Evolutionary conservation across 2,888 invertebrate species (phyloP).

Genomic region (Limulus polyphemus): DNA sequence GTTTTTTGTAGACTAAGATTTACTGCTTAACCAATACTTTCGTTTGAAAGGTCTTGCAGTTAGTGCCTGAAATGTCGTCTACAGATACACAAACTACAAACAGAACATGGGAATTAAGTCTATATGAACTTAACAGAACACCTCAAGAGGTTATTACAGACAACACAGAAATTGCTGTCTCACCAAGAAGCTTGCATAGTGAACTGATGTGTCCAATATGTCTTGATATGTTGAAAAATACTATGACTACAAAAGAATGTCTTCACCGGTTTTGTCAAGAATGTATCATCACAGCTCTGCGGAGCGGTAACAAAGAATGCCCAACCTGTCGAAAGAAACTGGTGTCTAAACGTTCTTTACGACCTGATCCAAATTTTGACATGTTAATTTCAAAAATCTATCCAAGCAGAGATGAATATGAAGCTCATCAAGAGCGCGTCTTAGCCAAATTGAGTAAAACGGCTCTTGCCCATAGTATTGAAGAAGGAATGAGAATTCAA

Average conservation of each 20-base stretch:
- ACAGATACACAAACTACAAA: constrained; percentile 20
- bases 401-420: constrained; percentile 91
- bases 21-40: too few species aligned
- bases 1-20: too few species aligned
- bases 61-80: constrained; percentile 7
- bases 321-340: constrained; percentile 97
- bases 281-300: constrained; percentile 92
- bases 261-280: constrained; percentile 96
- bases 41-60: too few species aligned
- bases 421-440: constrained; percentile 83
- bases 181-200: constrained; percentile 42
- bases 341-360: constrained; percentile 86
- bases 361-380: constrained; percentile 97
- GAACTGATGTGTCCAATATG: constrained; percentile 97
- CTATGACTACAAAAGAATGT: constrained; percentile 99
- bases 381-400: constrained; percentile 92
- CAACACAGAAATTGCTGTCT: constrained; percentile 60
- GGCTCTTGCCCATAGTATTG: constrained; percentile 82
- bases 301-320: constrained; percentile 98
- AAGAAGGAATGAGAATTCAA: constrained; percentile 68
- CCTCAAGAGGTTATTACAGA: constrained; percentile 95
- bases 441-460: constrained; percentile 76
- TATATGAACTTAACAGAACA: constrained; percentile 86
- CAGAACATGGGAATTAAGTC: constrained; percentile 81
- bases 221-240: constrained; percentile 86